phyloP scores from a whole-genome alignment of 37 sponge, comb jelly and placozoan species.

The Petrosia ficiformis region DNA sequence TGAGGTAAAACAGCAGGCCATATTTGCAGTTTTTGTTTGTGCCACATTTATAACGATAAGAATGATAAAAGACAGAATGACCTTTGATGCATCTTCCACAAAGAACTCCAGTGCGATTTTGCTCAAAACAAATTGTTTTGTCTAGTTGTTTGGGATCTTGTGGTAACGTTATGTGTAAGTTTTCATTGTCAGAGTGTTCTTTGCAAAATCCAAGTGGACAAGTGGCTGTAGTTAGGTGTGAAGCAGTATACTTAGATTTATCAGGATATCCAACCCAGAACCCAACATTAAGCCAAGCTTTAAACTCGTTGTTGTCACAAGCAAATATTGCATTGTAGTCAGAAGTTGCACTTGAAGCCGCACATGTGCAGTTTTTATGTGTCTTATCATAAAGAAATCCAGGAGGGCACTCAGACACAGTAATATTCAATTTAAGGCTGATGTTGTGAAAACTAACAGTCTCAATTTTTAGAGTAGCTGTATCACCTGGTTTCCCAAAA shows the following conservation, averaged over 20 bases:
- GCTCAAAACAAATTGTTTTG: background rate
- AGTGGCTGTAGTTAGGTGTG: background rate
- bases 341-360: background rate
- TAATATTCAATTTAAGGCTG: background rate
- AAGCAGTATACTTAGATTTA: background rate
- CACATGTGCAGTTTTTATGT: background rate
- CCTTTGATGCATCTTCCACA: constrained; percentile 28
- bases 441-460: background rate
- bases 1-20: constrained; percentile 27
- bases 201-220: constrained; percentile 37
- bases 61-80: constrained; percentile 30
- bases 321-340: constrained; percentile 9
- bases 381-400: background rate
- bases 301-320: background rate
- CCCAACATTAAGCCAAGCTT: background rate
- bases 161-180: background rate
- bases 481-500: background rate
- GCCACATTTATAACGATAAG: constrained; percentile 18
- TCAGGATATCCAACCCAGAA: background rate
- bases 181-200: background rate
- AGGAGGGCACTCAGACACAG: constrained; percentile 4
- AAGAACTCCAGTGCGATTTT: constrained; percentile 17
- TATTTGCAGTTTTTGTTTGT: constrained; percentile 1
- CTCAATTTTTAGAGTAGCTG: background rate
- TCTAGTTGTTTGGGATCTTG: constrained; percentile 17